phyloP scores from a whole-genome alignment of 2,113 vertebrate genomes.

The Eulacestoma nigropectus region DNA sequence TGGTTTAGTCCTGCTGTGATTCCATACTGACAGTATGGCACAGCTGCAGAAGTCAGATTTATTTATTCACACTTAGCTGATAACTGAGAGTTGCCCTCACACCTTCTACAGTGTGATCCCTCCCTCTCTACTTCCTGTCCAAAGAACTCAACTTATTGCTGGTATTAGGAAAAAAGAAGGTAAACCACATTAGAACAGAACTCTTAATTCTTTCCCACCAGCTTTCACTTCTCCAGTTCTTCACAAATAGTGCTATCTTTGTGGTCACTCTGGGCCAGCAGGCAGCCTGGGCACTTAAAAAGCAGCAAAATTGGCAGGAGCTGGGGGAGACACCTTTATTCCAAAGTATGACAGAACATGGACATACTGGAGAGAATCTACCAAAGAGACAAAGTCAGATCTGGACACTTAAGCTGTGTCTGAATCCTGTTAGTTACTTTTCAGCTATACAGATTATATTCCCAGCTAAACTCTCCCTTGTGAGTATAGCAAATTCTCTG shows the following conservation, averaged over 20 bases:
- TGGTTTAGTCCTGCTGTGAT: neutral
- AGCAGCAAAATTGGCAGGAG: neutral
- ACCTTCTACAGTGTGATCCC: accelerated
- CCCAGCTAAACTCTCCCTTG: neutral
- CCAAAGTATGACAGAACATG: neutral
- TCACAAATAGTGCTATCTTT: neutral
- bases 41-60: neutral
- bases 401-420: neutral
- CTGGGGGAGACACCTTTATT: neutral
- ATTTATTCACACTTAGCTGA: neutral
- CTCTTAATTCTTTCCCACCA: neutral
- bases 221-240: neutral
- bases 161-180: neutral
- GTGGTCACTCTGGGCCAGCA: neutral
- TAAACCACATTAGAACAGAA: neutral
- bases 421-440: neutral
- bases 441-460: neutral
- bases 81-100: neutral
- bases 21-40: neutral
- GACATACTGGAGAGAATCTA: neutral
- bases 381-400: neutral
- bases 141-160: neutral
- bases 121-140: neutral
- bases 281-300: neutral
- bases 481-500: neutral